Conservation (phyloP, 2,113 vertebrate species). For the Pygoscelis antarcticus region DNA sequence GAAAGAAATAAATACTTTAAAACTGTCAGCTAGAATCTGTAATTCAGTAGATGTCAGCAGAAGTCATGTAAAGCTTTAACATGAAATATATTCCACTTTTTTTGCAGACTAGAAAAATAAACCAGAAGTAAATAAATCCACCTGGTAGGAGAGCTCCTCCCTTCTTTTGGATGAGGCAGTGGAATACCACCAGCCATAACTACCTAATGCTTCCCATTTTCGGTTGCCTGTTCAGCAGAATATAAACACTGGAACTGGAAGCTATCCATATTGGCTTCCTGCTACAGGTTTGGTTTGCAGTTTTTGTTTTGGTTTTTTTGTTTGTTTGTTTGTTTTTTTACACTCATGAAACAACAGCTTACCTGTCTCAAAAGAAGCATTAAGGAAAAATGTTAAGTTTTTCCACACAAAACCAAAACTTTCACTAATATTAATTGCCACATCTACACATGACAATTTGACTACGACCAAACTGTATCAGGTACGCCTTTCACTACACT, state of each 20-base stretch:
- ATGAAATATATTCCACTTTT: not conserved
- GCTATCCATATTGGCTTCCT: not conserved
- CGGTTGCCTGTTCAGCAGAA: not conserved
- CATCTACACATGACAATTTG: accelerated
- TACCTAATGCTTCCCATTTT: not conserved
- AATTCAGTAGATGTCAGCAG: not conserved
- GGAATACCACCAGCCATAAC: not conserved
- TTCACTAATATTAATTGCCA: not conserved
- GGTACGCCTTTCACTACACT: not conserved
- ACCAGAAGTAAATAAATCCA: not conserved
- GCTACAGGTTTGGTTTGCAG: not conserved
- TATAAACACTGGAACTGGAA: not conserved
- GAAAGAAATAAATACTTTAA: not conserved
- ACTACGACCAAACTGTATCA: not conserved
- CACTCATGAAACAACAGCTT: not conserved
- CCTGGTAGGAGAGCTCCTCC: not conserved
- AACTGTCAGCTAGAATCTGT: not conserved
- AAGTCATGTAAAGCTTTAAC: not conserved
- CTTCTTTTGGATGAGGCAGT: not conserved
- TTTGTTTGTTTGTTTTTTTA: not conserved
- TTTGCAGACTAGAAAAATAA: not conserved
- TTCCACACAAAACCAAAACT: not conserved
- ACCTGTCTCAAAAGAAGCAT: not conserved
- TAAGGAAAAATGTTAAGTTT: not conserved
- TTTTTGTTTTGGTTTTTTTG: not conserved